Evolutionary conservation across 2,797 vertebrate species (phyloP).

Genomic region (Schizothorax lantsangensis): DNA sequence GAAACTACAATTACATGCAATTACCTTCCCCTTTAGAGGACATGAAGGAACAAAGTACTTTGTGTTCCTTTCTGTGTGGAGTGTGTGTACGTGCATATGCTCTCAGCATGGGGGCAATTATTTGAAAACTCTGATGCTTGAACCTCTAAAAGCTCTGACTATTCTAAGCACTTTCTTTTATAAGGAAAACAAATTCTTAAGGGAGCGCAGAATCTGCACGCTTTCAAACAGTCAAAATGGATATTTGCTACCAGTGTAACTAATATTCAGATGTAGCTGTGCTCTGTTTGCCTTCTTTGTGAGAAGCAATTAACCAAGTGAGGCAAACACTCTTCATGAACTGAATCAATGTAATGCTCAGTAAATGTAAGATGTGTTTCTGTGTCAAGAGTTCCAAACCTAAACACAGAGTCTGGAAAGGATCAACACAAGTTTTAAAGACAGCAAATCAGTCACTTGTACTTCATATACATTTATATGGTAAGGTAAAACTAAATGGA

Average conservation of each 20-base stretch:
- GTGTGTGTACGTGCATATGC: background rate
- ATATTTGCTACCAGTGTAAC: conserved; percentile 13
- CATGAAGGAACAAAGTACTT: conserved; percentile 39
- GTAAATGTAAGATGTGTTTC: conserved; percentile 5
- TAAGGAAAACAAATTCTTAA: conserved; percentile 18
- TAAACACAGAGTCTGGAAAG: too few relatives aligned
- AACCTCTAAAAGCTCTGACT: conserved; percentile 38
- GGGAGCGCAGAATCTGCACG: background rate
- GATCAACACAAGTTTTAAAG: background rate
- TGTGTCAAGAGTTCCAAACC: conserved; percentile 3
- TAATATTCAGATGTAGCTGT: conserved; percentile 14
- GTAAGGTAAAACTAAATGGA: too few relatives aligned
- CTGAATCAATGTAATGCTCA: background rate
- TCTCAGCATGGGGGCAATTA: conserved; percentile 39
- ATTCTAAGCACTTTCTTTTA: conserved; percentile 29
- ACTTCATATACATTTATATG: background rate
- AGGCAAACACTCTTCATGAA: conserved; percentile 20
- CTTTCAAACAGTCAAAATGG: conserved; percentile 22
- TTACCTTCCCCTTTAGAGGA: conserved; percentile 50
- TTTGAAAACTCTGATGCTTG: conserved; percentile 32
- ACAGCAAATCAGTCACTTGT: background rate
- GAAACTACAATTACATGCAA: conserved; percentile 60
- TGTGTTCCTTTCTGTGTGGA: conserved; percentile 40
- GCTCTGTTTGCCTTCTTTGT: conserved; percentile 27
- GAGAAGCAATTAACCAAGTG: conserved; percentile 4